phyloP scores from a whole-genome alignment of 2,797 vertebrate genomes.

The Karalla daura region DNA sequence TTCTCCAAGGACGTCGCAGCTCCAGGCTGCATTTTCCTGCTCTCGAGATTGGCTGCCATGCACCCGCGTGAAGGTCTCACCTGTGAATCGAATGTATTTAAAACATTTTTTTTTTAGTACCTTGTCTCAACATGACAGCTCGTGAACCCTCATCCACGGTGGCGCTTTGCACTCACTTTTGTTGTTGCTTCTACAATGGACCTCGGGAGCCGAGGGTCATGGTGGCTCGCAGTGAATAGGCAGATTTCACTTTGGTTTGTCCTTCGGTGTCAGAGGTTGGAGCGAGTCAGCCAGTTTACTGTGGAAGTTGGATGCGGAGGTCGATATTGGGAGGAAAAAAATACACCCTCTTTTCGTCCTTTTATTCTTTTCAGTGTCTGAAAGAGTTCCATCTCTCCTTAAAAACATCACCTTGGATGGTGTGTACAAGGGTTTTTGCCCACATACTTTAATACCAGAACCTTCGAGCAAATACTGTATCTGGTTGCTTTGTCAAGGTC shows the following conservation, averaged over 20 bases:
- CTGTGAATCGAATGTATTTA: conserved; percentile 39
- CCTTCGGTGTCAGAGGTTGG: conserved; percentile 52
- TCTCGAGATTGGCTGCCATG: not conserved
- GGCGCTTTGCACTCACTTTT: conserved; percentile 31
- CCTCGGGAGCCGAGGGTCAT: conserved; percentile 26
- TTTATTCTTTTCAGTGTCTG: conserved; percentile 52
- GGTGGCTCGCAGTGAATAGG: conserved; percentile 44
- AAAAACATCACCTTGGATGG: conserved; percentile 58
- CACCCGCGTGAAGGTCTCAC: conserved; percentile 11
- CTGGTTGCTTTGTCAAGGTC: conserved; percentile 59
- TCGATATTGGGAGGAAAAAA: conserved; percentile 28
- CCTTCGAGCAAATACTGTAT: conserved; percentile 54
- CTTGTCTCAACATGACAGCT: conserved; percentile 7
- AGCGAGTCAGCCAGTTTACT: conserved; percentile 26
- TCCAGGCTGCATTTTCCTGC: conserved; percentile 5
- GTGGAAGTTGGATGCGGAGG: conserved; percentile 41
- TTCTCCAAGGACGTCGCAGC: conserved; percentile 39
- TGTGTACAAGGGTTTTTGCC: conserved; percentile 42
- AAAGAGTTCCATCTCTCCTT: conserved; percentile 55
- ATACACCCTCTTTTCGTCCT: conserved; percentile 42
- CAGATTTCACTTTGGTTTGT: conserved; percentile 52
- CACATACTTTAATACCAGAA: conserved; percentile 53
- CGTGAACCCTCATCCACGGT: conserved; percentile 21
- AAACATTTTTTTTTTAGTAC: conserved; percentile 18
- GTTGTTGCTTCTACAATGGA: conserved; percentile 22